phyloP scores from a whole-genome alignment of 2,888 invertebrate genomes.

The Archaeoteleia sp. region DNA sequence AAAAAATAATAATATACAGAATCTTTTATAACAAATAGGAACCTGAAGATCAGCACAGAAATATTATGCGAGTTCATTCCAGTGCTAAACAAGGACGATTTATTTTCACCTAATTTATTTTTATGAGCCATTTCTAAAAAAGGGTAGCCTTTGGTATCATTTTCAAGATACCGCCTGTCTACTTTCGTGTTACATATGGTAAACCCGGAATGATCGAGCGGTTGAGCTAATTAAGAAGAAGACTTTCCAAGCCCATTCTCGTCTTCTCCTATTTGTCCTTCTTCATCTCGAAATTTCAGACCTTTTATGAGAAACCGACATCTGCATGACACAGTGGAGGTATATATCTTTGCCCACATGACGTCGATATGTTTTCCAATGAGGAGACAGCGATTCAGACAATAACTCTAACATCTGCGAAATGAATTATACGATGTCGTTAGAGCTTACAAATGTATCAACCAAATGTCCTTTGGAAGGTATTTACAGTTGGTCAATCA shows the following conservation, averaged over 20 bases:
- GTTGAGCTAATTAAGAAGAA: slow-evolving; percentile 51
- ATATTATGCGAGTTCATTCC: no score
- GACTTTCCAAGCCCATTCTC: slow-evolving; percentile 21
- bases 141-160: slow-evolving; percentile 35
- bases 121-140: slow-evolving; percentile 37
- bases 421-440: slow-evolving; percentile 38
- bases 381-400: slow-evolving; percentile 45
- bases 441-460: slow-evolving; percentile 28
- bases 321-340: slow-evolving; percentile 48
- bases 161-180: slow-evolving; percentile 43
- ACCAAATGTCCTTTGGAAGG: slow-evolving; percentile 27
- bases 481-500: background rate
- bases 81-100: slow-evolving; percentile 43
- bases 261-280: slow-evolving; percentile 9
- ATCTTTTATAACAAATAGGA: no score
- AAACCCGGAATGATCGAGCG: slow-evolving; percentile 53
- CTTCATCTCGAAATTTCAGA: slow-evolving; percentile 37
- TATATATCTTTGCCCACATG: slow-evolving; percentile 50
- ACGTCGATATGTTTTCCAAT: slow-evolving; percentile 52
- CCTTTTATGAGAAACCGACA: slow-evolving; percentile 52
- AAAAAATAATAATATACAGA: no score
- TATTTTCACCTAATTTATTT: slow-evolving; percentile 49
- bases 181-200: slow-evolving; percentile 50
- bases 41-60: no score
- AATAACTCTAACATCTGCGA: slow-evolving; percentile 55